Evolutionary conservation across 2,888 invertebrate species (phyloP).

Genomic region (Netelia melanura): DNA sequence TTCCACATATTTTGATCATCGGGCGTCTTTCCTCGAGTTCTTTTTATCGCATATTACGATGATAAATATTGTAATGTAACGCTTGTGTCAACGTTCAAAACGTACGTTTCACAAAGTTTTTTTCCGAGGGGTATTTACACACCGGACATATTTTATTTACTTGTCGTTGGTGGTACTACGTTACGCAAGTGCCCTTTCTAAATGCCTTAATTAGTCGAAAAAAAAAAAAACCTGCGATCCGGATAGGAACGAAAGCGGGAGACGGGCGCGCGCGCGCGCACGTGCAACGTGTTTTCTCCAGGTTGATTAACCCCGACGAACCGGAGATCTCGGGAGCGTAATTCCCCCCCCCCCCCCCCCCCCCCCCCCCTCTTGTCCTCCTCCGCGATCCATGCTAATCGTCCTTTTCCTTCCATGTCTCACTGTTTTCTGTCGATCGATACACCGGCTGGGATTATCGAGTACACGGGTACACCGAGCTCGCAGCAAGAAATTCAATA

Average conservation of each 20-base stretch:
- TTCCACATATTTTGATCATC: too few species aligned
- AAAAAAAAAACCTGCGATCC: conserved; percentile 50
- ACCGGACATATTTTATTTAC: background rate
- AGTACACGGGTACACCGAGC: conserved; percentile 5
- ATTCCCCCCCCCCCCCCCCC: conserved; percentile 27
- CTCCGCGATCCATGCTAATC: conserved; percentile 53
- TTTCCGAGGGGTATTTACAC: background rate
- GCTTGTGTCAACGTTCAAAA: too few species aligned
- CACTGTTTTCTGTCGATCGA: conserved; percentile 57
- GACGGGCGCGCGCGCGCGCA: conserved; percentile 36
- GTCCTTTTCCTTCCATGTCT: conserved; percentile 65
- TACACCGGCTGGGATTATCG: conserved; percentile 40
- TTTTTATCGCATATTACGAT: too few species aligned
- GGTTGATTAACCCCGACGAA: conserved; percentile 61
- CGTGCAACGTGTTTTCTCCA: conserved; percentile 52
- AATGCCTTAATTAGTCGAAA: conserved; percentile 65
- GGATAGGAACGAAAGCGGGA: conserved; percentile 62
- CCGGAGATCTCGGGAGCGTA: conserved; percentile 53
- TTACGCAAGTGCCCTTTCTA: conserved; percentile 65
- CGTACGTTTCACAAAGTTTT: too few species aligned
- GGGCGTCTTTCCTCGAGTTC: too few species aligned
- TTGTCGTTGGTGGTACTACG: conserved; percentile 2
- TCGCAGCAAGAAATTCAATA: conserved; percentile 19
- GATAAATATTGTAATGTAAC: too few species aligned
- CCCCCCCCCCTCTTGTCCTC: conserved; percentile 22